Conservation (phyloP, 1,140 invertebrate species). For the Oreohelix idahoensis region DNA sequence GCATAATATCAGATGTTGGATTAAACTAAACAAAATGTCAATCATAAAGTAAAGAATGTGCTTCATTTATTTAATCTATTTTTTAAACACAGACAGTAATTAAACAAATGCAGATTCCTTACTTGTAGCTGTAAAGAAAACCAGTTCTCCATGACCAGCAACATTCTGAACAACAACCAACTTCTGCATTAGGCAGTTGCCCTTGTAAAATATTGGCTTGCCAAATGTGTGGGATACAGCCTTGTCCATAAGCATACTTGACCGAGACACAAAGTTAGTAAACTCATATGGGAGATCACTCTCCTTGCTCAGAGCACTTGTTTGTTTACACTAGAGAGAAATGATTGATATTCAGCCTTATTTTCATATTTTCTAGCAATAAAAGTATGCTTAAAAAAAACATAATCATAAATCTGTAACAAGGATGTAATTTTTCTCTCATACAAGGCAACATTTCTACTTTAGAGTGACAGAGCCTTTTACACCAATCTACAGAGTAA, state of each 20-base stretch:
- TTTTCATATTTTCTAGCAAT: too few species aligned
- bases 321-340: constrained; percentile 48
- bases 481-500: too few species aligned
- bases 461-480: too few species aligned
- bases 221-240: constrained; percentile 51
- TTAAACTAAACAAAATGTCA: neutral
- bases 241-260: constrained; percentile 55
- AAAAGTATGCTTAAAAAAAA: too few species aligned
- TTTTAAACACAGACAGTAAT: neutral
- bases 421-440: too few species aligned
- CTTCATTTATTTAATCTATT: neutral
- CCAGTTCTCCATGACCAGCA: constrained; percentile 46
- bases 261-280: constrained; percentile 51
- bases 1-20: too few species aligned
- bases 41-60: neutral
- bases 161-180: constrained; percentile 51
- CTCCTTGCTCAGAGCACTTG: neutral
- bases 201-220: constrained; percentile 56
- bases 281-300: neutral
- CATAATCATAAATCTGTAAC: too few species aligned
- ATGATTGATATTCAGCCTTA: too few species aligned
- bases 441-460: too few species aligned
- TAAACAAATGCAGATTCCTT: constrained; percentile 32
- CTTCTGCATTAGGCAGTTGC: constrained; percentile 54
- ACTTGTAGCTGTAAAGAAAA: constrained; percentile 58